Conservation (phyloP, 2,797 vertebrate species). For the Pipistrellus nathusii region DNA sequence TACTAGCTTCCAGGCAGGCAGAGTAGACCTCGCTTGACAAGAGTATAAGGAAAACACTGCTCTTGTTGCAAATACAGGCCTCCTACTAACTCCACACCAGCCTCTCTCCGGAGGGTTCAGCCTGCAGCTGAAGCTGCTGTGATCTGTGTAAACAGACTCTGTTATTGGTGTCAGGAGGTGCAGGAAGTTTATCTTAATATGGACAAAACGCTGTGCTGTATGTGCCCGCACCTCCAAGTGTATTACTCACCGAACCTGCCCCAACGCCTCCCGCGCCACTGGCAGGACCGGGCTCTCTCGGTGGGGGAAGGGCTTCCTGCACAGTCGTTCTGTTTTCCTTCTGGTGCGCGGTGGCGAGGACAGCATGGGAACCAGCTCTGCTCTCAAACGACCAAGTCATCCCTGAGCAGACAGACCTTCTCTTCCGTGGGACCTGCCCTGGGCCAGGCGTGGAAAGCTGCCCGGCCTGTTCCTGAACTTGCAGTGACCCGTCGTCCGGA, state of each 20-base stretch:
- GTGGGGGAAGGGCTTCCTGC: background rate
- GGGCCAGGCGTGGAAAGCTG: background rate
- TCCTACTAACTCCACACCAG: background rate
- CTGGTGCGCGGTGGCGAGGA: background rate
- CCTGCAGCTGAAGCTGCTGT: background rate
- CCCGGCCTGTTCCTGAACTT: constrained; percentile 54
- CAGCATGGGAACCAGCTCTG: background rate
- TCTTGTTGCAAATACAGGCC: background rate
- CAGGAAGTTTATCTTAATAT: constrained; percentile 61
- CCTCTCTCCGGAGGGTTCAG: background rate
- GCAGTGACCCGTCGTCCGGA: background rate
- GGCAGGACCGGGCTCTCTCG: background rate
- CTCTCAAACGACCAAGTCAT: background rate
- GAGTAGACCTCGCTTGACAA: background rate
- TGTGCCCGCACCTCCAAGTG: background rate
- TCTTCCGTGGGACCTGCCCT: background rate
- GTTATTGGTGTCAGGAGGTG: constrained; percentile 7
- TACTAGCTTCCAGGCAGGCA: background rate
- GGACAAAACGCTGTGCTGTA: background rate
- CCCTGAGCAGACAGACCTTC: background rate
- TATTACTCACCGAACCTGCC: constrained; percentile 50
- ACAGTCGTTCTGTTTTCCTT: constrained; percentile 6
- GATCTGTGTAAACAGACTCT: constrained; percentile 2
- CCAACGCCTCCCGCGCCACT: background rate
- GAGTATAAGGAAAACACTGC: background rate